Percentiles rank a stretch among this genome's conserved stretches.
phyloP scores from a whole-genome alignment of 2,888 invertebrate genomes.

The Danaus chrysippus region DNA sequence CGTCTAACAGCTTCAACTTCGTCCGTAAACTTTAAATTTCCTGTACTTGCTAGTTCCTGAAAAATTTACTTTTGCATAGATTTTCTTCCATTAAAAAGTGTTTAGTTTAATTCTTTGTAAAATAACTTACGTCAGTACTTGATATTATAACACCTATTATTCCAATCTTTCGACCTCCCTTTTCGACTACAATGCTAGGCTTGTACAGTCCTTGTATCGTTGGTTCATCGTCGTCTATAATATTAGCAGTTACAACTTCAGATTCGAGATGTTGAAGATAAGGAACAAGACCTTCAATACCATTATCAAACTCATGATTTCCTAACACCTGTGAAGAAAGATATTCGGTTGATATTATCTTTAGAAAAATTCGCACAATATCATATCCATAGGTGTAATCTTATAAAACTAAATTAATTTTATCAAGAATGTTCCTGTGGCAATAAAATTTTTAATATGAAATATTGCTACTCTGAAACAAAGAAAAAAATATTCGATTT shows the following conservation, averaged over 20 bases:
- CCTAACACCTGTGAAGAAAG: conserved; percentile 82
- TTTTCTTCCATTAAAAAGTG: too few species aligned
- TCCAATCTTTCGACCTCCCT: conserved; percentile 84
- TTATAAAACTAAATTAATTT: too few species aligned
- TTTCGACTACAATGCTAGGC: conserved; percentile 82
- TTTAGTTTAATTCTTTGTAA: neutral
- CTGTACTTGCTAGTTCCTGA: conserved; percentile 83
- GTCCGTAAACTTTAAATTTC: conserved; percentile 82
- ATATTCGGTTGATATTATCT: too few species aligned
- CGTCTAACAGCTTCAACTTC: conserved; percentile 82
- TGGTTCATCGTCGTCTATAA: conserved; percentile 84
- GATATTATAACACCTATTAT: conserved; percentile 85
- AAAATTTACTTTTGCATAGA: neutral
- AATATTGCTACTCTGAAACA: too few species aligned
- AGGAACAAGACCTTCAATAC: conserved; percentile 84
- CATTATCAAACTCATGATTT: conserved; percentile 93
- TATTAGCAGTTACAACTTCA: conserved; percentile 86
- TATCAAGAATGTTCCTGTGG: too few species aligned
- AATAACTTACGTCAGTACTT: conserved; percentile 55
- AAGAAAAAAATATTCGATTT: too few species aligned
- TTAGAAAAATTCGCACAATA: too few species aligned
- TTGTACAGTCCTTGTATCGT: conserved; percentile 81
- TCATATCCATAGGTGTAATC: too few species aligned
- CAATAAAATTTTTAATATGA: too few species aligned
- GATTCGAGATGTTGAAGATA: conserved; percentile 82